Evolutionary conservation across 2,797 vertebrate genomes (phyloP), one percentile per base, ranked within the genome.

Genomic region (Sphaeramia orbicularis): DNA sequence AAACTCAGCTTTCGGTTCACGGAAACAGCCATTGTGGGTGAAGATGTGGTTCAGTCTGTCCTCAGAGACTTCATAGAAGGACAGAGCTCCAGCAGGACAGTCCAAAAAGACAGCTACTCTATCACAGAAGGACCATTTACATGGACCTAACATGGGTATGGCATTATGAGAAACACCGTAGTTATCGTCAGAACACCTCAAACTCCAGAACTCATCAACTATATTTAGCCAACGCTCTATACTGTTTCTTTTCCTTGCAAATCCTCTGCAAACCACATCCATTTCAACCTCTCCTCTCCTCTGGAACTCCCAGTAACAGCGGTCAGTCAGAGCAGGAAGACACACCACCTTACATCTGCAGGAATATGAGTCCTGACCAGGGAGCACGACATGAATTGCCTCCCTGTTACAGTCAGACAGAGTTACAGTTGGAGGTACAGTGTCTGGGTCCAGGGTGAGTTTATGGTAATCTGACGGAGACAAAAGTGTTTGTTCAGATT

Each of bases 31-130:
- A 37, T 50, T 32, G 49, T 68, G 18, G 2, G 58, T 68, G 54
- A 54, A 6, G 16, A 64, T 0, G 21, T 50, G 59, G n/a, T 2
- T 50, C 30, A 53, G 44, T n/a, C 18, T 50, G 53, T 58, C 43
- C 48, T 54, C 64, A 43, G 37, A 59, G 15, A 69, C n/a, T 1
- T 0, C 27, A 47, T 67, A 72, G 37, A 54, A 77, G 42, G 63
- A 77, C 27, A 71, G 35, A 27, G 10, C 24, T 35, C 52, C 74
- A 10, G 50, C 66, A 21, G 60, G 73, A 54, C 60, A 70, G 73
- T 76, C 60, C 55, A 76, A 27, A 36, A 48, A 75, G 37, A 71
- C 56, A 13, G 45, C 63, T 14, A 48, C 2, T 44, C n/a, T n/a
- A n/a, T n/a, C n/a, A n/a, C n/a, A n/a, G n/a, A n/a, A n/a, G n/a